These are phyloP conservation scores for Lasioglossum marginatum DNA, from an alignment of 2,888 invertebrate genomes.

Conservation along the genomic window DNA sequence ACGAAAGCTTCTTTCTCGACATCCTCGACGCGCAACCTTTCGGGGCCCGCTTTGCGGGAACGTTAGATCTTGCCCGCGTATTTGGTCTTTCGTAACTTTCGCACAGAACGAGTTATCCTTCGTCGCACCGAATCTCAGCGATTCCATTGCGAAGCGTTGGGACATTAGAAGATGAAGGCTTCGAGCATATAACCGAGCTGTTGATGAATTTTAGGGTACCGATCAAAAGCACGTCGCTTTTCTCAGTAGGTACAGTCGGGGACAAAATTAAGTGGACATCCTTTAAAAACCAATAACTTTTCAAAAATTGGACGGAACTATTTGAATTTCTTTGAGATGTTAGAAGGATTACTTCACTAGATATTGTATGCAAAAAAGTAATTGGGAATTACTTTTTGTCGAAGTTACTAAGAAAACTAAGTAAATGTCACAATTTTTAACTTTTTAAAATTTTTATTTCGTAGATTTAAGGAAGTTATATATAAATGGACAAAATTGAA, in stretches of 20 bases:
- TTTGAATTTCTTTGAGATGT: too few relatives aligned
- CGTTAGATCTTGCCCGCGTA: neutral
- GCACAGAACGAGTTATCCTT: neutral
- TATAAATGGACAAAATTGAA: too few relatives aligned
- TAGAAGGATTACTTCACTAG: too few relatives aligned
- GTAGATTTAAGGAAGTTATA: too few relatives aligned
- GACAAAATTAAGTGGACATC: neutral
- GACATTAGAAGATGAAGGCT: neutral
- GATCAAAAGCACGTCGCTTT: neutral
- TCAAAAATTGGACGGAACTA: too few relatives aligned
- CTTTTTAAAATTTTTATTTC: too few relatives aligned
- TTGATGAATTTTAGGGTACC: neutral
- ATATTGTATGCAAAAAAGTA: too few relatives aligned
- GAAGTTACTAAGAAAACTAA: too few relatives aligned
- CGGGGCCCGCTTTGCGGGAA: neutral
- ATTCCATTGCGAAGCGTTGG: neutral
- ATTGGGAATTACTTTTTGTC: too few relatives aligned
- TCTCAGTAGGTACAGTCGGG: neutral
- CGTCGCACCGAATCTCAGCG: neutral
- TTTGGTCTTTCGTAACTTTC: neutral
- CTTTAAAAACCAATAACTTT: too few relatives aligned
- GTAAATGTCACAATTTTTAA: too few relatives aligned
- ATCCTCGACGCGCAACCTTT: neutral
- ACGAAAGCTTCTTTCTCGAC: constrained; percentile 19
- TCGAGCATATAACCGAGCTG: neutral